These are phyloP conservation scores for Uria aalge DNA, from an alignment of 2,113 vertebrate genomes.

Conservation along the genomic window DNA sequence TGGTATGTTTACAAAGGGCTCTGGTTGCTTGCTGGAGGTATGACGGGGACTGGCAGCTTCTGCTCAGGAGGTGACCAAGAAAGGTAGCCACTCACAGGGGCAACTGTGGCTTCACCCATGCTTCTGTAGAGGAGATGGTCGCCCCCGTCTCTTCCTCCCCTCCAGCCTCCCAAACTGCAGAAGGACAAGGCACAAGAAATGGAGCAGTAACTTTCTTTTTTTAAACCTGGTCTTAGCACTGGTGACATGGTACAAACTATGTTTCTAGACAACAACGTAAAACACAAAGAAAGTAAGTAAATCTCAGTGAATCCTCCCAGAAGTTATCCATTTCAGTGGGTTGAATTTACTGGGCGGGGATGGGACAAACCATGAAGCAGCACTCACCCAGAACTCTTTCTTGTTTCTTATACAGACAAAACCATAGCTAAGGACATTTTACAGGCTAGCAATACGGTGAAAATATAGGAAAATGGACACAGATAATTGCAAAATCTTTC, in stretches of 20 bases:
- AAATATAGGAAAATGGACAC: neutral
- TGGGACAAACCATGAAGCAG: neutral
- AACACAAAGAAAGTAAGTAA: neutral
- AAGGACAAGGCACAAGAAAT: neutral
- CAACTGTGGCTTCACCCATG: neutral
- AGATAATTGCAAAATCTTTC: neutral
- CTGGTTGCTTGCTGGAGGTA: neutral
- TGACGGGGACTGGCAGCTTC: neutral
- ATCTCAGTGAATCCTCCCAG: neutral
- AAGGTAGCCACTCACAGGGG: neutral
- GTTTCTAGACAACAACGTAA: neutral
- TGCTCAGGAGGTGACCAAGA: neutral
- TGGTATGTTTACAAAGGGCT: neutral
- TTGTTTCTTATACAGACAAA: neutral
- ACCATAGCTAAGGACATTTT: neutral
- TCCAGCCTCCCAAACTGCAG: neutral
- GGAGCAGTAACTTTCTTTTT: neutral
- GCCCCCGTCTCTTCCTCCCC: neutral
- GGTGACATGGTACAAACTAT: neutral
- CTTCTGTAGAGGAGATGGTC: neutral
- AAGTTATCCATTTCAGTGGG: neutral
- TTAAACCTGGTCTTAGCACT: neutral
- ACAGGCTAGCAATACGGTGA: accelerated
- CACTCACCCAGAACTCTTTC: neutral
- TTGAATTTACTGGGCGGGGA: neutral